Evolutionary conservation across 2,797 vertebrate genomes (phyloP), one percentile per base, ranked within the genome.

Genomic region (Aldrovandia affinis): DNA sequence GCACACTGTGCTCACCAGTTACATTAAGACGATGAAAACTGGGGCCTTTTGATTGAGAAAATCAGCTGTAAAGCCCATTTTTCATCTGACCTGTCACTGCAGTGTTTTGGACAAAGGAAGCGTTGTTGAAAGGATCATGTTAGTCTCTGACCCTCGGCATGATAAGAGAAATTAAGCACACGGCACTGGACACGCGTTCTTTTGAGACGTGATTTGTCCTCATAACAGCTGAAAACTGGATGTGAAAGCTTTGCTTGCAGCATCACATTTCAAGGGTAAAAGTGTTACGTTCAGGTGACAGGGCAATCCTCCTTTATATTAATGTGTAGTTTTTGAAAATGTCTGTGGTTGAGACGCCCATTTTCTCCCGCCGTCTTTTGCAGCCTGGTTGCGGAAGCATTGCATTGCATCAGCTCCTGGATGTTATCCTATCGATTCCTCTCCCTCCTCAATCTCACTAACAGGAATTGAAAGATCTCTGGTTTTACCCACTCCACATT

Each of bases 311-410:
- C 78, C 55, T 80, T 55, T 47, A 84, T 70, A 84, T 80, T 68
- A 84, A 57, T 79, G 77, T 80, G 59, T 80, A 28, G 47, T 79
- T 30, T 73, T 14, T n/a, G 44, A 80, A 79, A 79, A 84, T 30
- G 12, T 65, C 42, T 47, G 4, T 3, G 22, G 68, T 22, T 0
- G 39, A 42, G 14, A 73, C 36, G 65, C 52, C 70, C 15, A 70
- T 84, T 84, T 84, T 80, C 83, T 84, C 44, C 44, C 57, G 78
- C 44, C 83, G 50, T 79, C 39, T 70, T 80, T 80, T 80, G 50
- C 78, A 36, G 39, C 73, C 52, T 80, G 83, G 33, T 22, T 39
- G 25, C 59, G 0, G 33, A 50, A 50, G 78, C 61, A 70, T 80
- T 80, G 63, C 75, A 28, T 25, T 25, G 44, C 61, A 15, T 70